Conservation (phyloP, 2,797 vertebrate species). For the Tympanoctomys barrerae region DNA sequence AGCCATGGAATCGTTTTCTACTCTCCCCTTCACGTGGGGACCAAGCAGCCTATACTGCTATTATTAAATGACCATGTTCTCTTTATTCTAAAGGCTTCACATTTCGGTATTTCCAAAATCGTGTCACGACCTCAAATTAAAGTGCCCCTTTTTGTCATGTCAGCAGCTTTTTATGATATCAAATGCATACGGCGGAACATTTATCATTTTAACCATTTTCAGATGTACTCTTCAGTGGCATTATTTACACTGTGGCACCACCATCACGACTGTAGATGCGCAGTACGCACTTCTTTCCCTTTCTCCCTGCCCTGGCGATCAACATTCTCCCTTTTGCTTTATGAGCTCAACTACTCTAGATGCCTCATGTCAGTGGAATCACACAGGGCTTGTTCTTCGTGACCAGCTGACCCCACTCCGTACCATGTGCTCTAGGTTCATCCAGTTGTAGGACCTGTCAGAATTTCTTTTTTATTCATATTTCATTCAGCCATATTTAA, state of each 20-base stretch:
- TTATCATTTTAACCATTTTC: neutral
- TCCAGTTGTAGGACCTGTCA: neutral
- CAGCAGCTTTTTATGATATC: constrained; percentile 31
- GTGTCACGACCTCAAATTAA: constrained; percentile 17
- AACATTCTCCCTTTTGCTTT: neutral
- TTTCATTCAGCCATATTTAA: neutral
- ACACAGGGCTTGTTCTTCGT: neutral
- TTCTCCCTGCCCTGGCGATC: neutral
- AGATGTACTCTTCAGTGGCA: neutral
- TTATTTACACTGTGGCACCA: neutral
- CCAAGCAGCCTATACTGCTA: neutral
- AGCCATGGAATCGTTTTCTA: neutral
- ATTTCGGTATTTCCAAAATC: constrained; percentile 32
- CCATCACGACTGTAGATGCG: too few relatives aligned
- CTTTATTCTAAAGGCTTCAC: constrained; percentile 7
- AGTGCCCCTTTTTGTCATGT: neutral
- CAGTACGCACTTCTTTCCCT: neutral
- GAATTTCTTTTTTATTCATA: neutral
- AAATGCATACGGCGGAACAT: neutral
- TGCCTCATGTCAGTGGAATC: neutral
- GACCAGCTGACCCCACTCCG: neutral
- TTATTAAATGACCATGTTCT: neutral
- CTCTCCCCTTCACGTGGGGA: neutral
- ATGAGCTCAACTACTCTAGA: too few relatives aligned
- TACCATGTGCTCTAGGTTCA: neutral